Evolutionary conservation across 2,113 vertebrate species (phyloP).

Genomic region (Oryzias curvinotus): DNA sequence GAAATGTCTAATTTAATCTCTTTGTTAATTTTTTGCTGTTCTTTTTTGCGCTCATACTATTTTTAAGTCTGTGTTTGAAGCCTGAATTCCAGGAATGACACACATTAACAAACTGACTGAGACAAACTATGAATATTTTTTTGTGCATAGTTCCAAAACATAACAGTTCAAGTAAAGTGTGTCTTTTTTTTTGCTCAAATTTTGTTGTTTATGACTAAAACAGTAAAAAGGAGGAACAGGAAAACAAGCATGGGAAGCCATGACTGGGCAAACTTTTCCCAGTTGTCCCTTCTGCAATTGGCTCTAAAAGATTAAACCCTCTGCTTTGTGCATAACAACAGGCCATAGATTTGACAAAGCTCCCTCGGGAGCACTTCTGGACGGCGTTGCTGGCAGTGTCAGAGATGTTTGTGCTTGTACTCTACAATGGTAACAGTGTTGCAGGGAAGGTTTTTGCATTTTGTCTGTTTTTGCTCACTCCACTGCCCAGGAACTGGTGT

Average conservation of each 20-base stretch:
- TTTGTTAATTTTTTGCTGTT: no score
- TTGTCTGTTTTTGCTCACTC: slow-evolving; percentile 63
- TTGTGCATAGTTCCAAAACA: no score
- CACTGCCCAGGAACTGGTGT: slow-evolving; percentile 62
- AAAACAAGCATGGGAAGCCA: slow-evolving; percentile 44
- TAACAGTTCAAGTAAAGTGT: no score
- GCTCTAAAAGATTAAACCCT: slow-evolving; percentile 2
- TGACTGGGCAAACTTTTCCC: slow-evolving; percentile 52
- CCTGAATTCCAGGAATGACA: no score
- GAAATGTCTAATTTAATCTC: no score
- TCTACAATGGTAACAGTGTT: slow-evolving; percentile 57
- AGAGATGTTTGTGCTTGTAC: slow-evolving; percentile 51
- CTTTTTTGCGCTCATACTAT: no score
- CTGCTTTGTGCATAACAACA: slow-evolving; percentile 33
- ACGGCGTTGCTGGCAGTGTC: slow-evolving; percentile 44
- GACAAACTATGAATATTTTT: no score
- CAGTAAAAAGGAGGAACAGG: not conserved
- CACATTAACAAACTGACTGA: no score
- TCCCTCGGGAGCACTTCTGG: slow-evolving; percentile 27
- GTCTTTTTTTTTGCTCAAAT: not conserved
- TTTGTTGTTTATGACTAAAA: not conserved
- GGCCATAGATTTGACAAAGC: slow-evolving; percentile 18
- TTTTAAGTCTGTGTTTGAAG: no score
- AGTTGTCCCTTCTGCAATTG: slow-evolving; percentile 20
- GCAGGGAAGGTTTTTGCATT: slow-evolving; percentile 62